Percentiles rank a stretch among this genome's conserved stretches.
Conservation (phyloP, 2,888 invertebrate genomes). For the Muschampia plurimacula region DNA sequence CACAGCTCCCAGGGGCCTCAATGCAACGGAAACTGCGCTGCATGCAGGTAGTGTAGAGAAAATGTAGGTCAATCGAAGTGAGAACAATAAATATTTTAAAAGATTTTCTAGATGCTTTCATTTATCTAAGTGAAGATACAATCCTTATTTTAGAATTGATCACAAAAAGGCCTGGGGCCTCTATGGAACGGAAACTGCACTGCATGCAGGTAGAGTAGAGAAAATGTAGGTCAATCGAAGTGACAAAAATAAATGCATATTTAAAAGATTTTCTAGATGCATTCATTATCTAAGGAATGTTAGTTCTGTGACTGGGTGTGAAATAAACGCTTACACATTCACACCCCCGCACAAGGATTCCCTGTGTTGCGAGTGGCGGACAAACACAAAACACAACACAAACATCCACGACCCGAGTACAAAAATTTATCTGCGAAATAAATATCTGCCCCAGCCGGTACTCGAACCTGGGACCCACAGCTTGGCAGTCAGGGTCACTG, state of each 20-base stretch:
- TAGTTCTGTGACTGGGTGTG: too few species aligned
- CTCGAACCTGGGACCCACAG: too few species aligned
- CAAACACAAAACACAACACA: too few species aligned
- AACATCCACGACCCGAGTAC: too few species aligned
- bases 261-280: too few species aligned
- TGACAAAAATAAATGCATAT: background rate
- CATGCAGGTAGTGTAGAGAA: background rate
- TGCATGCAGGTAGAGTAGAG: background rate
- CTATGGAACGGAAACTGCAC: background rate
- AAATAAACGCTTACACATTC: too few species aligned
- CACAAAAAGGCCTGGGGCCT: background rate
- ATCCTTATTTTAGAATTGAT: background rate
- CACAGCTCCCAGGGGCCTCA: conserved; percentile 6
- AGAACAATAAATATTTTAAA: background rate
- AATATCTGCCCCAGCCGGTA: too few species aligned
- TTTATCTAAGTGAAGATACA: background rate
- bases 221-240: conserved; percentile 2
- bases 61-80: conserved; percentile 12
- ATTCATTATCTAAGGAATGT: too few species aligned
- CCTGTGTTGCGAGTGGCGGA: too few species aligned
- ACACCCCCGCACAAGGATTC: too few species aligned
- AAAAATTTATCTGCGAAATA: too few species aligned
- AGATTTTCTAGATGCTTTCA: background rate
- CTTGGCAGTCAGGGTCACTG: too few species aligned
- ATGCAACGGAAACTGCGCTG: background rate